Evolutionary conservation across 2,113 vertebrate species (phyloP).

Genomic region (Poecilia latipinna): DNA sequence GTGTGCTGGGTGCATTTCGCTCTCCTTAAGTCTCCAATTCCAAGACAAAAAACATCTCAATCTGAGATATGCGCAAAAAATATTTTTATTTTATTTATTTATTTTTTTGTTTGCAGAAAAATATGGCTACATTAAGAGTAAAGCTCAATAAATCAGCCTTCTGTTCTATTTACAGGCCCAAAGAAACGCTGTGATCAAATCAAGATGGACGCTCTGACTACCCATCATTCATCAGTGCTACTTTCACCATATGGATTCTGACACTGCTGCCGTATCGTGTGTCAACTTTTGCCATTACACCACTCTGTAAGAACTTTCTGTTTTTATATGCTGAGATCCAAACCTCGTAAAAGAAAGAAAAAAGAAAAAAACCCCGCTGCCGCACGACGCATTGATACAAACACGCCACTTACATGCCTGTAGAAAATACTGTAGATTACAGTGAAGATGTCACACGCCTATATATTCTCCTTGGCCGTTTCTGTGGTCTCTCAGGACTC

Average conservation of each 20-base stretch:
- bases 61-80: no score
- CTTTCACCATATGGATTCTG: conserved; percentile 23
- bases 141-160: conserved; percentile 5
- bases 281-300: conserved; percentile 25
- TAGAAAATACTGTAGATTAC: neutral
- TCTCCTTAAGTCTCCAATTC: conserved; percentile 17
- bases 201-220: conserved; percentile 44
- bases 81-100: neutral
- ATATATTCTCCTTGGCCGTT: conserved; percentile 39
- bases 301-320: conserved; percentile 44
- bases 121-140: neutral
- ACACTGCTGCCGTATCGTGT: conserved; percentile 15
- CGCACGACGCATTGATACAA: neutral
- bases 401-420: neutral
- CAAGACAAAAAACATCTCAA: neutral
- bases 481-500: conserved; percentile 58
- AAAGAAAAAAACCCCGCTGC: neutral
- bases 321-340: conserved; percentile 17
- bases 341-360: conserved; percentile 4
- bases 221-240: conserved; percentile 47
- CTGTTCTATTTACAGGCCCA: neutral
- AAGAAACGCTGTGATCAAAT: conserved; percentile 29
- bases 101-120: neutral
- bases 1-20: conserved; percentile 3
- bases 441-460: neutral